phyloP scores from a whole-genome alignment of 2,797 vertebrate species.

The Cercopithecus mitis region DNA sequence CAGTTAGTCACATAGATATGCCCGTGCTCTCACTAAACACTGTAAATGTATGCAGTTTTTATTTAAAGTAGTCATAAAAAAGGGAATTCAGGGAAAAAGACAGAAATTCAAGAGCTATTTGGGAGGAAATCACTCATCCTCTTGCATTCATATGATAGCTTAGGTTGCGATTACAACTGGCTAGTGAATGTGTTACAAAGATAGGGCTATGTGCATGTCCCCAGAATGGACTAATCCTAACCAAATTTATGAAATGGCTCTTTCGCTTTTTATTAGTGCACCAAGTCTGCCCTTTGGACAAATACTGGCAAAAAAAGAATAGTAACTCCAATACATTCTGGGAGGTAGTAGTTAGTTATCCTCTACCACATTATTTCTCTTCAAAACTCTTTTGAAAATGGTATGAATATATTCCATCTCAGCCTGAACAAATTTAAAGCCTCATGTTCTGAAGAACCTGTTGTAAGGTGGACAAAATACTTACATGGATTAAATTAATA shows the following conservation, averaged over 20 bases:
- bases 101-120: background rate
- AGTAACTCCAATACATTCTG: background rate
- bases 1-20: background rate
- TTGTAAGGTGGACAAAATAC: background rate
- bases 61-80: background rate
- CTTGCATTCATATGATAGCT: background rate
- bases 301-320: background rate
- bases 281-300: background rate
- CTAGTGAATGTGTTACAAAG: background rate
- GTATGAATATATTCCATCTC: background rate
- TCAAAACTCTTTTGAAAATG: background rate
- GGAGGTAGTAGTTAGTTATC: background rate
- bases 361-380: background rate
- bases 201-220: background rate
- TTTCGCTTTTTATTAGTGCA: background rate
- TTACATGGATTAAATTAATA: background rate
- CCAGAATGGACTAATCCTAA: background rate
- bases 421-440: background rate
- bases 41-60: background rate
- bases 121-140: background rate
- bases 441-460: background rate
- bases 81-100: background rate
- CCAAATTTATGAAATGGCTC: background rate
- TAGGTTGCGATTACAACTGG: background rate
- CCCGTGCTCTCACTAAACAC: background rate